phyloP scores from a whole-genome alignment of 2,888 invertebrate species.

The Lepidochrysops patricia region DNA sequence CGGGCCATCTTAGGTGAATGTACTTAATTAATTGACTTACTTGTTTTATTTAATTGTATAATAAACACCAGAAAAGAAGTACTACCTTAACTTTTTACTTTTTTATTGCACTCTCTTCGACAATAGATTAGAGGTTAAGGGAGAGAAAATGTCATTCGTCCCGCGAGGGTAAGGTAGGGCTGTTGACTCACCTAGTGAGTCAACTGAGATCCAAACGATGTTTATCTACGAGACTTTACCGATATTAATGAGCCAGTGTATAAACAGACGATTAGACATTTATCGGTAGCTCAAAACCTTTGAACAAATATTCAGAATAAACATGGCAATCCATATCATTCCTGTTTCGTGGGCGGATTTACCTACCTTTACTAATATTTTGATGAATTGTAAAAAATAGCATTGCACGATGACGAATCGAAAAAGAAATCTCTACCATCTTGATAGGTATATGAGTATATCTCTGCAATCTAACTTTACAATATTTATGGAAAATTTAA shows the following conservation, averaged over 20 bases:
- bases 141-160: not conserved
- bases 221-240: slow-evolving; percentile 29
- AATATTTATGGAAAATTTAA: no score
- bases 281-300: slow-evolving; percentile 33
- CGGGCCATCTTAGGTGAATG: no score
- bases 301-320: slow-evolving; percentile 13
- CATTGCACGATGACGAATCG: no score
- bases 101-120: no score
- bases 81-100: no score
- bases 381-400: no score
- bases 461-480: no score
- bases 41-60: no score
- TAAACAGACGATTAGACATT: slow-evolving; percentile 53
- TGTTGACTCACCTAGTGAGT: slow-evolving; percentile 10
- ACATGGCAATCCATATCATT: not conserved
- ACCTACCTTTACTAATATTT: not conserved
- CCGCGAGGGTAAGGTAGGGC: not conserved
- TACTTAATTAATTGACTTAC: no score
- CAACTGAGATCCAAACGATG: slow-evolving; percentile 19
- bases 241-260: slow-evolving; percentile 32
- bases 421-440: no score
- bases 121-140: not conserved
- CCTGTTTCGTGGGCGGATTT: not conserved
- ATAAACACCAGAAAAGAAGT: no score
- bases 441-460: no score